Base-by-base conservation (phyloP, 2,113 vertebrate species). In the Sceloporus undulatus region DNA sequence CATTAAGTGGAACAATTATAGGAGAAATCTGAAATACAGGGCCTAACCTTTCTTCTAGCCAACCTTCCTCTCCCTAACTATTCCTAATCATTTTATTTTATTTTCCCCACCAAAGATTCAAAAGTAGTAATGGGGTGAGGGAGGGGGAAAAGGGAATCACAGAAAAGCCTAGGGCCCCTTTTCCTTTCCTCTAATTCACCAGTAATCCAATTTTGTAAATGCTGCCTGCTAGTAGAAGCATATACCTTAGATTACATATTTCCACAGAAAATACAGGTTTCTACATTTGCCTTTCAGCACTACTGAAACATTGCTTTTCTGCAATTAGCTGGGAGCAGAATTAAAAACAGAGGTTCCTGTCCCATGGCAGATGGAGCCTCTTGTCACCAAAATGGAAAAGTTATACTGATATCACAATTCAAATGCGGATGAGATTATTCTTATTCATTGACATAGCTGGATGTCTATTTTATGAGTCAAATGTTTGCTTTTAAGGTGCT, bases 391-490 rank as follows among this genome's bases (percentile, higher is more conserved):
- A 9, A 81, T 56, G 82, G 62, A 23, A 23, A 62, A 10, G 0
- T 0, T 0, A 18, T 38, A 13, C 38, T 86, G 84, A 40, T 82
- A n/a, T 38, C 19, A 62, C 2, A 83, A 78, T 3, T 87, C 1
- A 78, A 82, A 66, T 25, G 79, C 8, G 84, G 40, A 38, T 42
- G 9, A 7, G 91, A 90, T 71, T 71, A 23, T 16, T 85, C 11
- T 76, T 89, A 25, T 56, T 23, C 0, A 38, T 38, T 38, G 77
- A 71, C 16, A 38, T 56, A 52, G 23, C 40, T 66, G 56, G 29
- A 76, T 82, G 66, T 79, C 29, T 76, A 10, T 82, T 87, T 82
- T 62, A 40, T 16, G 65, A 81, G 70, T 23, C 89, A 4, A 79
- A 85, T 8, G 40, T 91, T 68, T 90, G 79, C 75, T 74, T 84